Base-by-base conservation (phyloP, 2,888 invertebrate genomes). In the Macropis europaea region DNA sequence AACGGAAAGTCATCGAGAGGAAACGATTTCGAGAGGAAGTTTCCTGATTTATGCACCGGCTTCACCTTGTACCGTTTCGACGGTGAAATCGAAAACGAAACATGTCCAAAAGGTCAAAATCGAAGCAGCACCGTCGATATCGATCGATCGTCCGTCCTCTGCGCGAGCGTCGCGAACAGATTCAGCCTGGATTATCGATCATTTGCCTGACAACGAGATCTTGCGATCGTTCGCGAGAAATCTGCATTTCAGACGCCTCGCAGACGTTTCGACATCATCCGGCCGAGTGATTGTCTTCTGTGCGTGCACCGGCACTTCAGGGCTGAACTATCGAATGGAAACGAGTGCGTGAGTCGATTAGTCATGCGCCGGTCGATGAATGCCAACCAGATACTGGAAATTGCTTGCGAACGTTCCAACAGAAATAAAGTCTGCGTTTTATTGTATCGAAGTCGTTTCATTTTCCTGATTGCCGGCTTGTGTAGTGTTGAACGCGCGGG, bases 131-230 rank as follows among this genome's bases (percentile, higher is more conserved):
- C 11, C 7, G 24, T 17, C 48, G 43, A 43, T 52, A 61, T 53
- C 28, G 45, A 72, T 57, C 38, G 15, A 38, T 47, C 52, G 22
- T 56, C 13, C 19, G 36, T 45, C 19, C 30, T 34, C 47, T 19
- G 53, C 26, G 24, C 1, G 50, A 38, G 38, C 53, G 5, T 40
- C 30, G 42, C 36, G 4, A 30, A 6, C 9, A 26, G n/a, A n/a
- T n/a, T n/a, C n/a, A n/a, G n/a, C n/a, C n/a, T n/a, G n/a, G n/a
- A 34, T 66, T 66, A 66, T 76, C 73, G 54, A 73, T 63, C 69
- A 73, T 67, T 73, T 48, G 24, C 40, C 17, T 60, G 77, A 66
- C 67, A 67, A 47, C 43, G 24, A 53, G 52, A 60, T 42, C 26
- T 38, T 17, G 26, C 19, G 24, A 57, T 67, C 42, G 32, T 54